Evolutionary conservation across 2,797 vertebrate genomes (phyloP), one percentile per base, ranked within the genome.

Genomic region (Poeciliopsis infans): DNA sequence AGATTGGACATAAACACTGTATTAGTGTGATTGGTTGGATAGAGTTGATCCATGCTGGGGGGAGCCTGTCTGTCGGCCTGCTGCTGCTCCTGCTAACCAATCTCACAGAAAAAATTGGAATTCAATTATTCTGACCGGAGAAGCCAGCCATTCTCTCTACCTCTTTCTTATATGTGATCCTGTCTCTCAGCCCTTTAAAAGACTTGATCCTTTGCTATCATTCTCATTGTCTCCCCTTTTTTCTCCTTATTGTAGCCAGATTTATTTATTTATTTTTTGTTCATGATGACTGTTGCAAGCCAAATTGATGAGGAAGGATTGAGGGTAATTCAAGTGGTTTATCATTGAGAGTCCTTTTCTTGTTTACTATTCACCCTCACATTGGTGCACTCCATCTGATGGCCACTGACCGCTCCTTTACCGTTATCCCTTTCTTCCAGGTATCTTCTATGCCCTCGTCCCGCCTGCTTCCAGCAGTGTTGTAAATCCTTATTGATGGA

Each of bases 21-120:
- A 94, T 94, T 94, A 92, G 91, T 89, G 91, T 92, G 93, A 94
- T 93, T 93, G 92, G 91, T 89, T 91, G 89, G 88, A 88, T 84
- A 76, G 88, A 88, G 89, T 89, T 89, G 92, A 93, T 93, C 91
- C 89, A 87, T 83, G 89, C 91, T 87, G 66, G 87, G 85, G 90
- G 87, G 88, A 87, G 90, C 85, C 90, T 86, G 91, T 90, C 92
- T 90, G 91, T 86, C 84, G 87, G 86, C 87, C 89, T 89, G 78
- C 88, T 89, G 36, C 64, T 39, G 86, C 83, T 89, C 77, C 78
- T 89, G 82, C 90, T 90, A 91, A 93, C 91, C 92, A 93, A 94
- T 94, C 92, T 93, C 91, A 79, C 72, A 91, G 89, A 90, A 80
- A 89, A 88, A 90, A 94, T 94, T 69, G 83, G 93, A 93, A 94